Base-by-base conservation (phyloP, 2,113 vertebrate species). In the Anser brachyrhynchus region DNA sequence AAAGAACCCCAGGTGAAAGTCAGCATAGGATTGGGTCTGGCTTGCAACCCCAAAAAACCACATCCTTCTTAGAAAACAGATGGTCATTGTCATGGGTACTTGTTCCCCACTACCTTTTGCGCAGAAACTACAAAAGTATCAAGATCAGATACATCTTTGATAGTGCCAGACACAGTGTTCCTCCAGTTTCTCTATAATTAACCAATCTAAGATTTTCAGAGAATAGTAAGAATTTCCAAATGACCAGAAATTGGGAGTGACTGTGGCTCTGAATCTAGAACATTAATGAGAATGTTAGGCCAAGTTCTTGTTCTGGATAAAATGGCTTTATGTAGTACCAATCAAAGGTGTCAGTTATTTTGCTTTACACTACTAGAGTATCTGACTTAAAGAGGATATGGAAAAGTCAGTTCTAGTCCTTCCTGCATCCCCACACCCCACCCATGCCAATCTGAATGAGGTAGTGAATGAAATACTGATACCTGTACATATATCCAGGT, bases 161-260 rank as follows among this genome's bases (percentile, higher is more conserved):
- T 37, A 58, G 12, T n/a, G 25, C 15, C 21, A 66, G 8, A 13
- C 0, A 1, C 7, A n/a, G 4, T 14, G 7, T 2, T 72, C 9
- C 44, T 44, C 21, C 54, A 14, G 2, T 83, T 88, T 72, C 49
- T 61, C 10, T 65, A n/a, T 46, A 65, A 46, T 28, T 59, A 90
- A 46, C 18, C 35, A 21, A 11, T 37, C 9, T 5, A 4, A 44
- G 29, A n/a, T 19, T 87, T 90, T 67, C 23, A 19, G 28, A 72
- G 43, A 59, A 16, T 3, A 26, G 6, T 28, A 67, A 49, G 66
- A 79, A 59, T 64, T 21, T 82, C 18, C 11, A n/a, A n/a, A 71
- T 55, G 21, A 61, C 7, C 17, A 41, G 12, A 76, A 64, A 31
- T 3, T 25, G 15, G 58, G 25, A 70, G 43, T 23, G 5, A 51